Base-by-base conservation (phyloP, 2,797 vertebrate species). In the Heteromormyrus szaboi region DNA sequence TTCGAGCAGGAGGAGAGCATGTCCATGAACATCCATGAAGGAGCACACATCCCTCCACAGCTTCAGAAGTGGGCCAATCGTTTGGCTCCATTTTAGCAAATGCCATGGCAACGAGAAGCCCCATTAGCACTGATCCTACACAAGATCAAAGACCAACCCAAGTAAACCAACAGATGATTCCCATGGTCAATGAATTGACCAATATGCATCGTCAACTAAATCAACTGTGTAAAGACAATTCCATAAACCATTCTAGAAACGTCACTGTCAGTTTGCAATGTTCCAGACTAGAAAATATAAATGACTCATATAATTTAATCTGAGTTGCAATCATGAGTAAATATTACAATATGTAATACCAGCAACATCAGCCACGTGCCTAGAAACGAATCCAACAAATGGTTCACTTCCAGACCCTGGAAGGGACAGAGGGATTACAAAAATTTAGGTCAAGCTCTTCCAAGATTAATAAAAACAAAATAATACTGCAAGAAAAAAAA, bases 401-500 rank as follows among this genome's bases (percentile, higher is more conserved):
- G 41, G 6, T 22, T 46, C 37, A 81, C 76, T 46, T 81, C 19
- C 81, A 7, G 22, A 14, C 44, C 65, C 50, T 89, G 91, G 83
- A 83, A 9, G 84, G 17, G 33, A 72, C 56, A 41, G 22, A 53
- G 83, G 17, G 50, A 59, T 46, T 41, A 3, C n/a, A 72, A 37
- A 89, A 29, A 76, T 76, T 19, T 25, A 84, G 90, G 76, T 81
- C 41, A 90, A 91, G 89, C 33, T 86, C n/a, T 37, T 90, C 54
- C 83, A 25, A 88, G 89, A 56, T 51, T 90, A 92, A 92, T 68
- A 89, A 91, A 22, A 92, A 93, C 91, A 90, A 91, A 94, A 92
- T 90, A 90, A 59, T 88, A 92, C 91, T 89, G 89, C 86, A 89
- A 90, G 87, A 89, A 89, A 41, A 37, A 90, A 76, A 84, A 50